Evolutionary conservation across 2,888 invertebrate species (phyloP), one percentile per base, ranked within the genome.

Genomic region (Melinopterus prodromus): DNA sequence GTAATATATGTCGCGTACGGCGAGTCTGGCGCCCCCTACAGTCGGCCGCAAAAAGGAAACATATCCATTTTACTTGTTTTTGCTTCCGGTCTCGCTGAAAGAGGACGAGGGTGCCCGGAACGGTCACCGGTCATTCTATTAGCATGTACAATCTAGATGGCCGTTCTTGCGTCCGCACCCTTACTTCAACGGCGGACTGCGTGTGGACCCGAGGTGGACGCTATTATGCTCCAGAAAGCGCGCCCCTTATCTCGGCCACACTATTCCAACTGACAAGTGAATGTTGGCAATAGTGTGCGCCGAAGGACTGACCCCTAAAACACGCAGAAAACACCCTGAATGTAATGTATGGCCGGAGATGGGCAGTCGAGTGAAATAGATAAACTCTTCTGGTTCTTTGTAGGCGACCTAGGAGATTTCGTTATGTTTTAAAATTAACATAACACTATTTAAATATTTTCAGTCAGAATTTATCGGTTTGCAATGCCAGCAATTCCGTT

Each of bases 81-180:
- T 89, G 88, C 88, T 88, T 88, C 88, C 88, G 88, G 87, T 84
- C 79, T 35, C 71, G 69, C 35, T 74, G 74, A 74, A 74, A 74
- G 74, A 74, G 74, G 37, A 74, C 71, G 76, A 78, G 76, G 80
- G 79, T 79, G 78, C 71, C 71, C 82, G 83, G 83, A 84, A 83
- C 86, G 87, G 88, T 86, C 87, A 87, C 86, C 86, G 89, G 89
- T 88, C 89, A 89, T 89, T 89, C 89, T 89, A 89, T 89, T 89
- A 89, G 88, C 89, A 89, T 89, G 89, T 88, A 88, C 87, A 89
- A 89, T 89, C 89, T 89, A 89, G 89, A 89, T 89, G 88, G 86
- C 86, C 87, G 88, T 88, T 89, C 89, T 89, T 88, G 89, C 86
- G 85, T 16, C 36, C 74, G 86, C 84, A 83, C 87, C 87, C 87